Percentiles rank a stretch among this genome's conserved stretches.
Evolutionary conservation across 2,888 invertebrate species (phyloP).

Genomic region (Lamellibrachia columna): DNA sequence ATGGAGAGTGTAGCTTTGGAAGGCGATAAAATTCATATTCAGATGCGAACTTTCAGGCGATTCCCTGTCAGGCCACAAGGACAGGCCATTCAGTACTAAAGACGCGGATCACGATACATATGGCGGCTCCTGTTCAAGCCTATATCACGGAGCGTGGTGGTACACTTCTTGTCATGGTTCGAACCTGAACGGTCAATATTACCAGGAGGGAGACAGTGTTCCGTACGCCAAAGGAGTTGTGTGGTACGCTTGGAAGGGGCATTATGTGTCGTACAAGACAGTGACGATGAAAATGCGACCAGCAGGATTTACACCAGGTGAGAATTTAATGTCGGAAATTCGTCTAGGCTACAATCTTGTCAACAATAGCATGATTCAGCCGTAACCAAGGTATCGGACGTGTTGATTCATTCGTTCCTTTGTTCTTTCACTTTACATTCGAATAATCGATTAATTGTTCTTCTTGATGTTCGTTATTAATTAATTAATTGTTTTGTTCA

Average conservation of each 20-base stretch:
- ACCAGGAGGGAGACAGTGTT: background rate
- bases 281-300: slow-evolving; percentile 4
- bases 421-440: too few relatives aligned
- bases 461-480: too few relatives aligned
- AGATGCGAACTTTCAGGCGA: background rate
- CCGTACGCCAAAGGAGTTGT: background rate
- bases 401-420: too few relatives aligned
- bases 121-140: background rate
- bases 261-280: background rate
- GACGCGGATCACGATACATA: background rate
- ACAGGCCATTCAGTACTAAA: background rate
- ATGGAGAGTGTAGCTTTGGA: too few relatives aligned
- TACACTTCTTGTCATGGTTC: background rate
- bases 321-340: background rate
- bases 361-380: too few relatives aligned
- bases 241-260: background rate
- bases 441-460: too few relatives aligned
- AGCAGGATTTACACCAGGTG: background rate
- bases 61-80: background rate
- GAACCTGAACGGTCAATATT: background rate
- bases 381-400: too few relatives aligned
- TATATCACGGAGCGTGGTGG: background rate
- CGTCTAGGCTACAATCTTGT: too few relatives aligned
- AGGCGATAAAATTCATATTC: too few relatives aligned
- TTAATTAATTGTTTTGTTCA: too few relatives aligned